Conservation (phyloP, 2,113 vertebrate species). For the Ailuropoda melanoleuca region DNA sequence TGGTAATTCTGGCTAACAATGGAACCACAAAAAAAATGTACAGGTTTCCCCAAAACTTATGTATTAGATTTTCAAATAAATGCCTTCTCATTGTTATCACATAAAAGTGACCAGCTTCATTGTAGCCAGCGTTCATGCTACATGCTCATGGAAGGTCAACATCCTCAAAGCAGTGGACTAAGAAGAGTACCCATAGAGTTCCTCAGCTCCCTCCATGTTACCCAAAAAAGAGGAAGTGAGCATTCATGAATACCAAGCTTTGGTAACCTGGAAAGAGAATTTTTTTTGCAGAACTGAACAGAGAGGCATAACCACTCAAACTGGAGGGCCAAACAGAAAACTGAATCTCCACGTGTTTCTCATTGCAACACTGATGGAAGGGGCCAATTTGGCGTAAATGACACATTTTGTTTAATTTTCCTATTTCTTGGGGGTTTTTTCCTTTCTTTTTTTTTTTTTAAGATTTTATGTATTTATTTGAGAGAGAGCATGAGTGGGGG, state of each 20-base stretch:
- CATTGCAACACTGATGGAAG: background rate
- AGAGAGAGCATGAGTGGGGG: too few species aligned
- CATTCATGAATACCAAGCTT: background rate
- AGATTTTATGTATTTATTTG: too few species aligned
- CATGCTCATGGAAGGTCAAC: background rate
- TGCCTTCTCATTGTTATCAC: background rate
- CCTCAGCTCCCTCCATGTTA: background rate
- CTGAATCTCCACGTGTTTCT: background rate
- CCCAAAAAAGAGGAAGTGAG: background rate
- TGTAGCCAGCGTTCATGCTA: background rate
- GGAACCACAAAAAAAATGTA: background rate
- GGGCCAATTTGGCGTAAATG: too few species aligned
- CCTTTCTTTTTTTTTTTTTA: background rate
- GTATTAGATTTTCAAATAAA: constrained; percentile 46
- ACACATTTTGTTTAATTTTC: background rate
- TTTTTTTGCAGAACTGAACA: background rate
- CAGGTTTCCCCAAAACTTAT: background rate
- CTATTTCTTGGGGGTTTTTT: background rate
- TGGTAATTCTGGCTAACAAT: background rate
- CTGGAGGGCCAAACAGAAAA: background rate
- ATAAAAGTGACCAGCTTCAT: background rate
- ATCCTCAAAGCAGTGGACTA: background rate
- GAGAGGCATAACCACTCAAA: background rate
- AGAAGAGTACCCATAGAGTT: background rate
- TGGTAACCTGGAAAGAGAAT: background rate